Conservation (phyloP, 1,140 invertebrate genomes). For the Macrobrachium nipponense region DNA sequence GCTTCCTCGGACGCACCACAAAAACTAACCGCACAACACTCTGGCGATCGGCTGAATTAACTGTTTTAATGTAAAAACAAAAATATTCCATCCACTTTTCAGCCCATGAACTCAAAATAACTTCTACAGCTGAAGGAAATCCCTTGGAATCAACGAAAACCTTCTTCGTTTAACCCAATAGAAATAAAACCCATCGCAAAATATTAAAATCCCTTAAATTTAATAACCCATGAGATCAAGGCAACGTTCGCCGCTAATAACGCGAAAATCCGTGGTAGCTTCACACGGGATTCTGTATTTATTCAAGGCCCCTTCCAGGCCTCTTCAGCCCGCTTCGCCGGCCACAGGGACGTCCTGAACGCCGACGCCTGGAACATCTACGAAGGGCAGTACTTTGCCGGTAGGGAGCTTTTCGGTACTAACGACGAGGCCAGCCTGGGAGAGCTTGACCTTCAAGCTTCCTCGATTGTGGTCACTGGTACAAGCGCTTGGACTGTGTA, state of each 20-base stretch:
- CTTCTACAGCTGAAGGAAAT: too few species aligned
- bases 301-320: constrained; percentile 3
- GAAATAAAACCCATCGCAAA: too few species aligned
- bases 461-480: constrained; percentile 53
- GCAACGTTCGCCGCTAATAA: not conserved
- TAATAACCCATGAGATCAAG: not conserved
- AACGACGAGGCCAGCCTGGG: constrained; percentile 37
- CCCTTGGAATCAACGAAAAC: too few species aligned
- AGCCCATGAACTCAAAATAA: too few species aligned
- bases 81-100: too few species aligned
- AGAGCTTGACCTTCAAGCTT: constrained; percentile 6
- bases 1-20: too few species aligned
- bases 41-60: too few species aligned
- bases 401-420: constrained; percentile 44
- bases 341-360: constrained; percentile 57
- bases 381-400: constrained; percentile 61
- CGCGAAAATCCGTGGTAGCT: not conserved
- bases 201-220: too few species aligned
- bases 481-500: constrained; percentile 52
- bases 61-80: too few species aligned
- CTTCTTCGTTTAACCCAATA: too few species aligned
- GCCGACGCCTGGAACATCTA: constrained; percentile 64
- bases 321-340: constrained; percentile 62
- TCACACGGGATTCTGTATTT: not conserved
- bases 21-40: too few species aligned